Conservation (phyloP, 2,113 vertebrate species). For the Grus americana region DNA sequence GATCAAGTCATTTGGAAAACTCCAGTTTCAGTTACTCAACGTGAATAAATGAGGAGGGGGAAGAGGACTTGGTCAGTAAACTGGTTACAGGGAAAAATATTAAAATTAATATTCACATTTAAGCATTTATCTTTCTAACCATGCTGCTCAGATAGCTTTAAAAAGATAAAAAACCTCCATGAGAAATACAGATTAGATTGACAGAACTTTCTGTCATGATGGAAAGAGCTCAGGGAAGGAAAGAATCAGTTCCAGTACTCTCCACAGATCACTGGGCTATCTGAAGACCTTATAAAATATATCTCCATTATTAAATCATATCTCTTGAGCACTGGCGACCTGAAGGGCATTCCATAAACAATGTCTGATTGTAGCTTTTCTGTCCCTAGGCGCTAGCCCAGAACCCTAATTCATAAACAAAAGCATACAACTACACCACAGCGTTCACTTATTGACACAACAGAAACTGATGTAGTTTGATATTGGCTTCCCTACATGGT, state of each 20-base stretch:
- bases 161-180: background rate
- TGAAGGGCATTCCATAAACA: background rate
- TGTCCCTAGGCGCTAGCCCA: background rate
- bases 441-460: background rate
- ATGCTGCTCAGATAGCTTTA: background rate
- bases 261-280: background rate
- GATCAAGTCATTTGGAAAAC: background rate
- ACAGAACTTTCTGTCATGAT: background rate
- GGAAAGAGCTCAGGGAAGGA: background rate
- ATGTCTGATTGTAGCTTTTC: background rate
- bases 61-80: background rate
- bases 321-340: background rate
- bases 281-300: background rate
- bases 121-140: background rate
- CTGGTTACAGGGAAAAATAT: background rate
- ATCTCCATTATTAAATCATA: background rate
- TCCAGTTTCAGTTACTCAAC: background rate
- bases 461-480: background rate
- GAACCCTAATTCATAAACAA: background rate
- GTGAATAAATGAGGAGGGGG: background rate
- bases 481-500: background rate
- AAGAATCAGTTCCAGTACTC: background rate
- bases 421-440: background rate
- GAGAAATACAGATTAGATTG: background rate
- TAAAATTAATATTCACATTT: background rate